Percentiles rank a stretch among this genome's conserved stretches.
Conservation (phyloP, 2,888 invertebrate species). For the Thymelicus acteon region DNA sequence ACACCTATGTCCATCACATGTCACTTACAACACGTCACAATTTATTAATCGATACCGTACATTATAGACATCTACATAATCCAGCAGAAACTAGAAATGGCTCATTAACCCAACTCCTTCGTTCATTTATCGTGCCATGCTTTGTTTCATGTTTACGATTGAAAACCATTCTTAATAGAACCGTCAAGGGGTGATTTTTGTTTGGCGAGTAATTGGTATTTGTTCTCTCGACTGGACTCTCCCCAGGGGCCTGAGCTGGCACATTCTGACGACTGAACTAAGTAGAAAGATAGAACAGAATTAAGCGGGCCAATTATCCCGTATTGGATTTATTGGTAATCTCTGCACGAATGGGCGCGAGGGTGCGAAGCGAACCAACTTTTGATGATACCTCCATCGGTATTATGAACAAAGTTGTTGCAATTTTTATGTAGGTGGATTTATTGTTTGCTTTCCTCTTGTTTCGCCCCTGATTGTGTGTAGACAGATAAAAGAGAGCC, state of each 20-base stretch:
- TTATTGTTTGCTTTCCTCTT: slow-evolving; percentile 78
- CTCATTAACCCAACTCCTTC: slow-evolving; percentile 72
- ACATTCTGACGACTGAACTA: slow-evolving; percentile 85
- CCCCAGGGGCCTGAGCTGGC: slow-evolving; percentile 83
- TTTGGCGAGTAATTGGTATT: slow-evolving; percentile 65
- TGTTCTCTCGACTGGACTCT: slow-evolving; percentile 75
- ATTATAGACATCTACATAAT: slow-evolving; percentile 49
- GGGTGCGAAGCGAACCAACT: slow-evolving; percentile 83
- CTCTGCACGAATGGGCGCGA: slow-evolving; percentile 84
- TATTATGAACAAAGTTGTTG: slow-evolving; percentile 84
- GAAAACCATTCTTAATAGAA: slow-evolving; percentile 63
- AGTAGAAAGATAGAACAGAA: slow-evolving; percentile 85
- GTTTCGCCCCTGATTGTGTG: slow-evolving; percentile 75
- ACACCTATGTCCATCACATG: slow-evolving; percentile 59
- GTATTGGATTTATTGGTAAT: slow-evolving; percentile 86
- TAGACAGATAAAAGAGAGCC: slow-evolving; percentile 74
- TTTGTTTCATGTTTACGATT: slow-evolving; percentile 53
- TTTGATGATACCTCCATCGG: slow-evolving; percentile 83
- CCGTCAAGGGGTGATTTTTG: slow-evolving; percentile 65
- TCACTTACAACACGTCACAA: slow-evolving; percentile 45
- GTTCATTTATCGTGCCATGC: slow-evolving; percentile 58
- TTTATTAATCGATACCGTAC: slow-evolving; percentile 45
- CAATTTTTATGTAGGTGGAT: slow-evolving; percentile 83
- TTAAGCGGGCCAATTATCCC: slow-evolving; percentile 85
- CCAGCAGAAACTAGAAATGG: slow-evolving; percentile 59